These are phyloP conservation scores for Drosophila recens DNA, from an alignment of 2,888 invertebrate species.

Conservation along the genomic window DNA sequence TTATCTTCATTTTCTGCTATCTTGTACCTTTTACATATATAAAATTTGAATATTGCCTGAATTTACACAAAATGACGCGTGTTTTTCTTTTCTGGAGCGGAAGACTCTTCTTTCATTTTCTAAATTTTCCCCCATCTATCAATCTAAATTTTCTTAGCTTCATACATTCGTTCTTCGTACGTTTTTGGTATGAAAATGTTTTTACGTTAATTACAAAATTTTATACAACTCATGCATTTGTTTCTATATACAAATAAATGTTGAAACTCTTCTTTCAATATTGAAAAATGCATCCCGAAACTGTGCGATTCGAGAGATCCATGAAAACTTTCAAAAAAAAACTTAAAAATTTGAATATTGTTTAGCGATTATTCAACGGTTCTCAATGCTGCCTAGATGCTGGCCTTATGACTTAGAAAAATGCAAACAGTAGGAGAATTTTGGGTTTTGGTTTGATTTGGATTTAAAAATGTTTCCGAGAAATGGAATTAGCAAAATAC, in stretches of 20 bases:
- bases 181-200: conserved; percentile 58
- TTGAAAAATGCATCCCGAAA: conserved; percentile 42
- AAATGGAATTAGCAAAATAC: conserved; percentile 82
- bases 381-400: conserved; percentile 38
- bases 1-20: conserved; percentile 29
- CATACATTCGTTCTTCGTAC: conserved; percentile 7
- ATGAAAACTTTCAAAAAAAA: conserved; percentile 47
- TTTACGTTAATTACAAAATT: conserved; percentile 51
- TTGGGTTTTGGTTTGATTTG: conserved; percentile 9
- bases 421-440: conserved; percentile 16
- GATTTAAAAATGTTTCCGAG: conserved; percentile 1
- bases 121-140: conserved; percentile 1
- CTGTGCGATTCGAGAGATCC: conserved; percentile 32
- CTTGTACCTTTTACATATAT: conserved; percentile 36
- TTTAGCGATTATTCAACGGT: conserved; percentile 27
- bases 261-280: conserved; percentile 28
- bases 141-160: conserved; percentile 8
- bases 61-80: conserved; percentile 51
- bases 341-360: conserved; percentile 27
- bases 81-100: conserved; percentile 50
- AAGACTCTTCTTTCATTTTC: conserved; percentile 59
- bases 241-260: conserved; percentile 53
- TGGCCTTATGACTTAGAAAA: conserved; percentile 42
- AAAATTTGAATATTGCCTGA: conserved; percentile 49
- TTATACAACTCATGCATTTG: conserved; percentile 33